These are phyloP conservation scores for Troilus luridus DNA, from an alignment of 2,888 invertebrate genomes.

Conservation along the genomic window DNA sequence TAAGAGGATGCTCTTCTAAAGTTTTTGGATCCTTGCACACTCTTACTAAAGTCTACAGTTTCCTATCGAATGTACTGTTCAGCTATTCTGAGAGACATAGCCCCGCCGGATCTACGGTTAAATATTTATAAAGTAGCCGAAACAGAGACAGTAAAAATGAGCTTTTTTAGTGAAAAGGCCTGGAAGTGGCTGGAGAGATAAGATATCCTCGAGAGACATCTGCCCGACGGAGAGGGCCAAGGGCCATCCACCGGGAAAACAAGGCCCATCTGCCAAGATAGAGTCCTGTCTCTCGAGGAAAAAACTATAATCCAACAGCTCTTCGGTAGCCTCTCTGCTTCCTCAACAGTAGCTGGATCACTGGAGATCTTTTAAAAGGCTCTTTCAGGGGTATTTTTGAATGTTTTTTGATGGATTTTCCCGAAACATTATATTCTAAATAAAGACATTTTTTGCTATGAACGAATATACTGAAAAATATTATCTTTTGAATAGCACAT, in stretches of 20 bases:
- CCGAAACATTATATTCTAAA: too few relatives aligned
- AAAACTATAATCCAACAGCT: background rate
- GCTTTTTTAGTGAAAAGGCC: slow-evolving; percentile 33
- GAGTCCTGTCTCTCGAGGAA: background rate
- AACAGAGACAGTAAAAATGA: background rate
- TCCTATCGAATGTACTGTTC: background rate
- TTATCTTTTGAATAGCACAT: too few relatives aligned
- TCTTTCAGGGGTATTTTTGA: too few relatives aligned
- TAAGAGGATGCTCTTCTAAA: background rate
- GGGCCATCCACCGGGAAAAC: slow-evolving; percentile 18
- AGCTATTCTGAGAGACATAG: background rate
- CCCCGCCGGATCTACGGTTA: background rate
- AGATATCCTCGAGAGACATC: background rate
- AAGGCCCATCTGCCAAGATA: slow-evolving; percentile 25
- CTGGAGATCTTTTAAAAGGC: background rate
- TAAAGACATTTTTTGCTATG: too few relatives aligned
- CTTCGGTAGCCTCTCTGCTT: background rate
- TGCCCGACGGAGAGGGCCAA: background rate
- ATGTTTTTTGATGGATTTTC: too few relatives aligned
- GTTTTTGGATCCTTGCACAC: background rate
- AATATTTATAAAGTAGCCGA: slow-evolving; percentile 6
- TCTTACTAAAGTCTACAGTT: background rate
- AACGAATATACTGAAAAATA: too few relatives aligned
- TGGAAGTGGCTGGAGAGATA: slow-evolving; percentile 33
- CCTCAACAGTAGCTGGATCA: background rate